Conservation (phyloP, 2,888 invertebrate species). For the Biston betularia region DNA sequence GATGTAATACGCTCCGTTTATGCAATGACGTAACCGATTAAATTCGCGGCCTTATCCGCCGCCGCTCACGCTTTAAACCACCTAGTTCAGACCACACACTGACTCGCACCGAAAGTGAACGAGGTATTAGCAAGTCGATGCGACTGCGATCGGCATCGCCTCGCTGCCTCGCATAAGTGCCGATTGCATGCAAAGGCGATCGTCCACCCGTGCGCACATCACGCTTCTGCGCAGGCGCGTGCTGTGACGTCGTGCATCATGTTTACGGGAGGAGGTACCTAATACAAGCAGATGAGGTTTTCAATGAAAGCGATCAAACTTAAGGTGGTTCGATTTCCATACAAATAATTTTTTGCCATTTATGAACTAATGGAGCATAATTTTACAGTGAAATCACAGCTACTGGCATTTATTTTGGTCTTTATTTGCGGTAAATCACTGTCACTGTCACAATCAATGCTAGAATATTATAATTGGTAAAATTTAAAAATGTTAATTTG, state of each 20-base stretch:
- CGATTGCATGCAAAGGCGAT: slow-evolving; percentile 35
- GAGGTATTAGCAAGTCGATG: slow-evolving; percentile 63
- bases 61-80: neutral
- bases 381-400: too few relatives aligned
- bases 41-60: neutral
- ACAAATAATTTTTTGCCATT: too few relatives aligned
- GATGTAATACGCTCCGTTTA: neutral
- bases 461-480: too few relatives aligned
- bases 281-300: neutral
- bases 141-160: slow-evolving; percentile 41
- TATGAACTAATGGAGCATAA: too few relatives aligned
- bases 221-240: slow-evolving; percentile 22
- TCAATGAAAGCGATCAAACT: neutral
- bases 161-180: slow-evolving; percentile 22
- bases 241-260: slow-evolving; percentile 18
- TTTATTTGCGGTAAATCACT: too few relatives aligned
- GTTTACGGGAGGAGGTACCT: neutral
- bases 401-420: too few relatives aligned
- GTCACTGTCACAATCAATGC: too few relatives aligned
- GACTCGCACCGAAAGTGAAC: slow-evolving; percentile 59
- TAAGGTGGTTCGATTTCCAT: too few relatives aligned
- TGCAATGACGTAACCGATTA: neutral
- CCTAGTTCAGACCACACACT: slow-evolving; percentile 27
- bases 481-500: too few relatives aligned
- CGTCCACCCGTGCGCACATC: slow-evolving; percentile 23